Evolutionary conservation across 1,140 invertebrate genomes (phyloP).

Genomic region (Dinoponera quadriceps): DNA sequence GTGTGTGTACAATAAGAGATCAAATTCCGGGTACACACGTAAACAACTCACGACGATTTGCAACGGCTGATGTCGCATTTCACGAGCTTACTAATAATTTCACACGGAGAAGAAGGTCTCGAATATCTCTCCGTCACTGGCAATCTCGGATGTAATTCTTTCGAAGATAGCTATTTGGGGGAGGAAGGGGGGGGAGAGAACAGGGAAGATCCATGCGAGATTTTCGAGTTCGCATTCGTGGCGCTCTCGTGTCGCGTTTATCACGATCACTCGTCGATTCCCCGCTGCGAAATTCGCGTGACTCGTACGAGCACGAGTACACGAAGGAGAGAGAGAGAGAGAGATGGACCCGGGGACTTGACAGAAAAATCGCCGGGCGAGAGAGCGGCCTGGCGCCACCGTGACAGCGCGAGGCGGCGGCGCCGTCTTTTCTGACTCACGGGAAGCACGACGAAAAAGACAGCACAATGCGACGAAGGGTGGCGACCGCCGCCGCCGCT

Average conservation of each 20-base stretch:
- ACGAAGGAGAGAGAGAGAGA: not conserved
- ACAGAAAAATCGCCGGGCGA: conserved; percentile 9
- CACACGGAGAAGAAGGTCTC: too few relatives aligned
- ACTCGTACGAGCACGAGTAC: not conserved
- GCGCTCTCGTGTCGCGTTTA: not conserved
- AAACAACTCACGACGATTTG: too few relatives aligned
- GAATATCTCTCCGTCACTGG: too few relatives aligned
- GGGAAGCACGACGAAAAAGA: conserved; percentile 25
- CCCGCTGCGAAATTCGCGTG: not conserved
- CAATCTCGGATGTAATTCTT: not conserved
- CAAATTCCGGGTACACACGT: too few relatives aligned
- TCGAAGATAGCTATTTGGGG: not conserved
- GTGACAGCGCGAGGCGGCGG: conserved; percentile 14
- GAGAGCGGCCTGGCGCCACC: conserved; percentile 44
- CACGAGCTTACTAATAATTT: too few relatives aligned
- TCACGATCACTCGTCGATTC: conserved; percentile 12
- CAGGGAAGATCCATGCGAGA: not conserved
- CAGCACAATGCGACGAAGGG: conserved; percentile 34
- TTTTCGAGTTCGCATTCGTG: not conserved
- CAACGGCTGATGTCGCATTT: too few relatives aligned
- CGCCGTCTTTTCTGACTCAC: conserved; percentile 56
- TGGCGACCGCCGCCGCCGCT: too few relatives aligned
- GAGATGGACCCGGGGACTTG: not conserved
- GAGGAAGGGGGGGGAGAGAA: too few relatives aligned
- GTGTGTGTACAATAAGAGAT: too few relatives aligned